Evolutionary conservation across 2,797 vertebrate species (phyloP).

Genomic region (Cyprinodon diabolis): DNA sequence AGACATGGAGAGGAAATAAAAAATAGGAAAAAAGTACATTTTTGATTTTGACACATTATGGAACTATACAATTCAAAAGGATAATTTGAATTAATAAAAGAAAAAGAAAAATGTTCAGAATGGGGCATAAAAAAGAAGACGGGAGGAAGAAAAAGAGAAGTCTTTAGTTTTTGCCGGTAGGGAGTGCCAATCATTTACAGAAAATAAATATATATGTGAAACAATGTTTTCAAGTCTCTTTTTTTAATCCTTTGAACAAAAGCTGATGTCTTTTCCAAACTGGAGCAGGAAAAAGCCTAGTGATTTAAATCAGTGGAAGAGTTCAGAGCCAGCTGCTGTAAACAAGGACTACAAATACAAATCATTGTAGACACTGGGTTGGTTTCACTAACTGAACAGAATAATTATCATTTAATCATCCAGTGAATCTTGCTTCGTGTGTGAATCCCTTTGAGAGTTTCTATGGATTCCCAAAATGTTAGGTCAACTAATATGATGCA

Average conservation of each 20-base stretch:
- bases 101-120: slow-evolving; percentile 23
- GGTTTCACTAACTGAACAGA: background rate
- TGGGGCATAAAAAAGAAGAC: slow-evolving; percentile 12
- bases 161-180: slow-evolving; percentile 43
- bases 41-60: slow-evolving; percentile 3
- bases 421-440: background rate
- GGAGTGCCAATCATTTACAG: slow-evolving; percentile 60
- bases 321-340: background rate
- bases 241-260: slow-evolving; percentile 28
- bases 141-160: slow-evolving; percentile 33
- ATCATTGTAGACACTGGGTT: background rate
- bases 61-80: slow-evolving; percentile 10
- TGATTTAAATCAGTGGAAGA: slow-evolving; percentile 17
- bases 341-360: background rate
- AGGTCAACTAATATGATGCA: background rate
- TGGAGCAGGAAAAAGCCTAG: slow-evolving; percentile 40
- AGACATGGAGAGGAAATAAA: background rate
- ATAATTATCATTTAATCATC: background rate
- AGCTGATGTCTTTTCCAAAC: slow-evolving; percentile 47
- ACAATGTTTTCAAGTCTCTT: slow-evolving; percentile 41
- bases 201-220: slow-evolving; percentile 38
- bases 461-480: background rate
- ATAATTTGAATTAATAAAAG: slow-evolving; percentile 31
- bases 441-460: background rate
- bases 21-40: background rate